A percentile compares a stretch with the other conserved stretches of the same genome.
Conservation (phyloP, 2,797 vertebrate genomes). For the Xenops minutus region DNA sequence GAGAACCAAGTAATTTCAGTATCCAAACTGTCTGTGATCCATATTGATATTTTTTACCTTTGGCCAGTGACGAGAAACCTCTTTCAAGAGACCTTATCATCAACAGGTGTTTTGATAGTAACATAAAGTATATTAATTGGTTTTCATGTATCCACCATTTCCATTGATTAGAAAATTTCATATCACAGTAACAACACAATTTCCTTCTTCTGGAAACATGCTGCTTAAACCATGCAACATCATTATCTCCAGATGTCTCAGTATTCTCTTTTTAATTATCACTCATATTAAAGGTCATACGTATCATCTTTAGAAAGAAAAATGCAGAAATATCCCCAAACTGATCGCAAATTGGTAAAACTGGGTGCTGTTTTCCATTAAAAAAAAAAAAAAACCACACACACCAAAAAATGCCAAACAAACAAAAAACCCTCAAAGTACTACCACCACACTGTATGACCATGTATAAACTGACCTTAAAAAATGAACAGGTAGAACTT, state of each 20-base stretch:
- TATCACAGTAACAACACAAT: background rate
- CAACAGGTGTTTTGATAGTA: background rate
- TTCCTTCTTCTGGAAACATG: background rate
- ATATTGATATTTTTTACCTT: background rate
- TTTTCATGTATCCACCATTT: background rate
- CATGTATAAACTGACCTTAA: background rate
- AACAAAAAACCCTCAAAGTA: background rate
- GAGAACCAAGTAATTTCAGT: background rate
- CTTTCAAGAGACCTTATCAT: background rate
- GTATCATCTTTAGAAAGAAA: background rate
- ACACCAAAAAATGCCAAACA: fast-evolving
- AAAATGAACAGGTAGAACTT: background rate
- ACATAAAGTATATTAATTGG: background rate
- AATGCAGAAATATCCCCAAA: background rate
- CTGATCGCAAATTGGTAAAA: background rate
- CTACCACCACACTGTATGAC: background rate
- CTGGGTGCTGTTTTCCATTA: background rate
- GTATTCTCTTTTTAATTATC: background rate
- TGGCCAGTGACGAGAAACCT: background rate
- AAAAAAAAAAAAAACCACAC: background rate
- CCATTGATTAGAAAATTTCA: background rate
- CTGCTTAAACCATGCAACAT: background rate
- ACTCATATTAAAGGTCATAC: background rate
- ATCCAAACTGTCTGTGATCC: background rate
- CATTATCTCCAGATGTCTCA: background rate